Percentiles rank a stretch among this genome's conserved stretches.
phyloP scores from a whole-genome alignment of 2,797 vertebrate species.

The Chloroceryle amazona region DNA sequence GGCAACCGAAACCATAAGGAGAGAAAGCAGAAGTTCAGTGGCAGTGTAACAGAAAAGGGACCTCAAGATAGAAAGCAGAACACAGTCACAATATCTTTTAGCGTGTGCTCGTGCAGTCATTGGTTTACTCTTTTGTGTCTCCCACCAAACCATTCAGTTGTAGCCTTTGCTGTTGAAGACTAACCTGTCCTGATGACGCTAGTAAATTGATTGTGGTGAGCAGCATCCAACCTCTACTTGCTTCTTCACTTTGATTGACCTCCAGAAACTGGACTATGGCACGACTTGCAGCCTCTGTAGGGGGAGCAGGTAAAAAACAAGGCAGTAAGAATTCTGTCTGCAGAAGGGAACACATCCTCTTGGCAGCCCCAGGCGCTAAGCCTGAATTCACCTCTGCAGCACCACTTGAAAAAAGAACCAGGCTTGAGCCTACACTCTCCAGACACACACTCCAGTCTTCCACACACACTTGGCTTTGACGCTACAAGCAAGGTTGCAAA shows the following conservation, averaged over 20 bases:
- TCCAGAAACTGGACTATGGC: conserved; percentile 99
- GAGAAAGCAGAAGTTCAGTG: neutral
- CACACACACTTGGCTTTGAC: neutral
- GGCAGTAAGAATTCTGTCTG: neutral
- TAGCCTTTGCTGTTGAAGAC: conserved; percentile 30
- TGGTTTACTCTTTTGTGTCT: neutral
- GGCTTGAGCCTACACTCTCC: neutral
- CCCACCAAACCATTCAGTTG: neutral
- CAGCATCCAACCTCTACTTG: conserved; percentile 99
- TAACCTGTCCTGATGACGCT: conserved; percentile 97
- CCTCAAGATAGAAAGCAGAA: neutral
- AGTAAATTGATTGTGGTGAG: conserved; percentile 98
- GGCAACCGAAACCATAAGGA: neutral
- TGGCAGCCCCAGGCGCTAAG: neutral
- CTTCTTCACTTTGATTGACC: conserved; percentile 98
- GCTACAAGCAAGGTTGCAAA: neutral
- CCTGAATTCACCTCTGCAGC: neutral
- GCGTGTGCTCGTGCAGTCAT: fast-evolving
- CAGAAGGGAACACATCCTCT: neutral
- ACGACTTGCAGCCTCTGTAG: conserved; percentile 94
- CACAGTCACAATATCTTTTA: neutral
- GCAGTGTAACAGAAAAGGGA: neutral
- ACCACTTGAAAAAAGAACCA: neutral
- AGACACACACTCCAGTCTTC: neutral
- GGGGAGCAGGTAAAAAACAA: neutral